Evolutionary conservation across 2,888 invertebrate genomes (phyloP), one percentile per base, ranked within the genome.

Genomic region (Phyto melanocephala): DNA sequence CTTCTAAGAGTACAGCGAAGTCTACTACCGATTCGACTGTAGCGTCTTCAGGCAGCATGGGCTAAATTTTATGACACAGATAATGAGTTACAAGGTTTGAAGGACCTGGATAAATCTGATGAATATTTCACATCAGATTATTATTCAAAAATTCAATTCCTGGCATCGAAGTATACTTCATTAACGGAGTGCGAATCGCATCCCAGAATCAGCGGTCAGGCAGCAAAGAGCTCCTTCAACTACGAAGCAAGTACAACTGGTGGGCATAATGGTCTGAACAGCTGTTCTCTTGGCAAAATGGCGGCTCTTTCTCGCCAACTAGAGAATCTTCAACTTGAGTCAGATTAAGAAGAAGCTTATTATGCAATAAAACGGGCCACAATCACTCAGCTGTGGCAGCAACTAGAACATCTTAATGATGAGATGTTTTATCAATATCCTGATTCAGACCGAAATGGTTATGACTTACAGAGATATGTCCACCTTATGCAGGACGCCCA

Each of bases 101-200:
- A 54, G n/a, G 54, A 54, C n/a, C 13, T 54, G 2, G 54, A 54
- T 24, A 54, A 22, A 24, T 54, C 54, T n/a, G 54, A 54, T 54
- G 28, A 54, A 1, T 47, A 47, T 10, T 47, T 47, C 47, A 47
- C 10, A 47, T 10, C 47, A 47, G 28, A 28, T 28, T 28, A 6
- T 15, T 47, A 47, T 17, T 15, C 4, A 7, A 13, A 15, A 15
- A 47, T 47, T 47, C 3, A 15, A 15, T 2, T 3, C 15, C 13
- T 47, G 47, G 47, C 47, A 3, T 7, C 15, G 17, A 47, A 47
- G 15, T 47, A 47, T 15, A 47, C 15, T 7, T 2, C n/a, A 15
- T 15, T 47, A 47, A 10, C 15, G 47, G 47, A 47, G 15, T 15
- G 47, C 15, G 15, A 47, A 15, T 15, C 15, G 3, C 3, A 28